A percentile compares a stretch with the other conserved stretches of the same genome.
Conservation (phyloP, 2,888 invertebrate species). For the Acrobasis repandana region DNA sequence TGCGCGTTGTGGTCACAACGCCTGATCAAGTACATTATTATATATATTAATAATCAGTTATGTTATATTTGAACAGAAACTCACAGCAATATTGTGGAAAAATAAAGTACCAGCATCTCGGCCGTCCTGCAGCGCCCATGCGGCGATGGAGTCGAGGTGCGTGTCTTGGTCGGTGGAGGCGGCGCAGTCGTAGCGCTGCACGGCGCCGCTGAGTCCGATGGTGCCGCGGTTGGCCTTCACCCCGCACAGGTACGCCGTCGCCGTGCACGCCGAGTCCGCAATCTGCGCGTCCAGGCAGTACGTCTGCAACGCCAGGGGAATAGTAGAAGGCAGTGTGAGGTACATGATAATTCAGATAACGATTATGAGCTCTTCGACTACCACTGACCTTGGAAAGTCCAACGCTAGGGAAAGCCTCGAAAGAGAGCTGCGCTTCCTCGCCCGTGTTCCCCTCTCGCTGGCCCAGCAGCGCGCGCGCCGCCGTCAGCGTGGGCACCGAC, state of each 20-base stretch:
- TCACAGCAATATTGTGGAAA: background rate
- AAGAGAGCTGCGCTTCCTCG: slow-evolving; percentile 82
- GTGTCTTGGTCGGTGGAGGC: slow-evolving; percentile 74
- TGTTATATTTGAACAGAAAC: no score
- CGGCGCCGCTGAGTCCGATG: slow-evolving; percentile 85
- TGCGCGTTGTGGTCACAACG: slow-evolving; percentile 86
- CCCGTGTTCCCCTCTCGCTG: slow-evolving; percentile 76
- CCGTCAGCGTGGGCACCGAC: slow-evolving; percentile 86
- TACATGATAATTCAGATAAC: no score
- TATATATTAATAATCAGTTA: no score
- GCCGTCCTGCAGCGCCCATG: slow-evolving; percentile 83
- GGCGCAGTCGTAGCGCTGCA: slow-evolving; percentile 81
- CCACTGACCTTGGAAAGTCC: slow-evolving; percentile 84
- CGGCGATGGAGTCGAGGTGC: slow-evolving; percentile 85
- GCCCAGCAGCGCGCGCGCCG: slow-evolving; percentile 83
- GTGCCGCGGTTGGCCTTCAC: slow-evolving; percentile 85
- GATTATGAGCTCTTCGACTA: no score
- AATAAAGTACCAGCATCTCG: slow-evolving; percentile 55
- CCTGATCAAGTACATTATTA: slow-evolving; percentile 53
- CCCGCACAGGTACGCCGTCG: slow-evolving; percentile 86
- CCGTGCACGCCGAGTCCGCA: slow-evolving; percentile 87
- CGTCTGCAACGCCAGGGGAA: slow-evolving; percentile 53
- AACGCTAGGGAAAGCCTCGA: slow-evolving; percentile 84
- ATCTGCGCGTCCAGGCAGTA: slow-evolving; percentile 84
- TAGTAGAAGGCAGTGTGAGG: no score